Base-by-base conservation (phyloP, 2,888 invertebrate species). In the Clitarchus hookeri region DNA sequence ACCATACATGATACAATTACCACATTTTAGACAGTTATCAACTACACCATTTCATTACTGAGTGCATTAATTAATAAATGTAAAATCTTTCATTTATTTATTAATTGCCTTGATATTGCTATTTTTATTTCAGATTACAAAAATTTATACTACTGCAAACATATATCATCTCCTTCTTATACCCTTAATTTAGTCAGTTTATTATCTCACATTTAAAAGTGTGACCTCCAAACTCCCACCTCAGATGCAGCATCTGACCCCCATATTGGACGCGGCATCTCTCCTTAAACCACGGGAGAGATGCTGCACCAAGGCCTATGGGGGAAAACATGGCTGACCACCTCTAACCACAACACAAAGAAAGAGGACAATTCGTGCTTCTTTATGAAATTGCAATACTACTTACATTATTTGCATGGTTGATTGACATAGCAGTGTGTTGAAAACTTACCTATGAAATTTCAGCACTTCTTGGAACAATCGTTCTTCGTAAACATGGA, bases 341-440 rank as follows among this genome's bases (percentile, higher is more conserved):
- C 27, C 11, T 27, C 16, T 27, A 80, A 44, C 27, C 80, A 80
- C 80, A 80, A 44, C 11, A 80, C 8, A 11, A 13, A 80, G 80
- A 36, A 80, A 80, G 80, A 80, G 23, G 23, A 80, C 16, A 12
- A 27, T 36, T 23, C 23, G 36, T 27, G 9, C 80, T 80, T 36
- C 25, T 26, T 0, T 80, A 80, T 2, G 23, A 80, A 80, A 80
- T 26, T 6, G 44, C 80, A 80, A 80, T 11, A 84, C 27, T 36
- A 36, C 36, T 36, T 36, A 4, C 36, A 36, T 36, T 36, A 36
- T 36, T 36, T 36, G 1, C 4, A 36, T 36, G 36, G 36, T 36
- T 92, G 90, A 89, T 87, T 83, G 65, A 78, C 26, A 53, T 16
- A 26, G 27, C 26, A 84, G 23, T 27, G 26, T 0, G 65, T 44